These are phyloP conservation scores for Tiliacea citrago DNA, from an alignment of 2,888 invertebrate species.

Conservation along the genomic window DNA sequence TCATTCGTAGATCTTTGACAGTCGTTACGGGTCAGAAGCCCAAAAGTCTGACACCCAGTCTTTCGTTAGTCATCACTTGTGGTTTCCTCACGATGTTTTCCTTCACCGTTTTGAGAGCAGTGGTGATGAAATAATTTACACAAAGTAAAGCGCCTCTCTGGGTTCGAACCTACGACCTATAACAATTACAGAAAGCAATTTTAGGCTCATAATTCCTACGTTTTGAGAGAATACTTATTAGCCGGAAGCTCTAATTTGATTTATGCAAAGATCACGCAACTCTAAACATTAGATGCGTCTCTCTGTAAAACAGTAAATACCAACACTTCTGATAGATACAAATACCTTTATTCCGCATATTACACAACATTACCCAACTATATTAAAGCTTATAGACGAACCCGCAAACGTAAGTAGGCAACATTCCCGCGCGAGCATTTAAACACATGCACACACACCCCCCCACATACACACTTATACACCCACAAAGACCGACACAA, in stretches of 20 bases:
- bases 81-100: too few relatives aligned
- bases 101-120: too few relatives aligned
- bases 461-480: conserved; percentile 33
- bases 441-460: conserved; percentile 39
- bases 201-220: not conserved
- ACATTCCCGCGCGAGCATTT: conserved; percentile 58
- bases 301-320: conserved; percentile 11
- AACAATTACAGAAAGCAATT: not conserved
- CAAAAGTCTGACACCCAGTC: not conserved
- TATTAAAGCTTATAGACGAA: conserved; percentile 54
- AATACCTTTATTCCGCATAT: conserved; percentile 41
- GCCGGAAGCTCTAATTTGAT: not conserved
- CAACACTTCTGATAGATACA: conserved; percentile 16
- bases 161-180: too few relatives aligned
- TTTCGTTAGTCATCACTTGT: too few relatives aligned
- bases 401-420: conserved; percentile 59
- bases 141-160: too few relatives aligned
- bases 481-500: conserved; percentile 69
- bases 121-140: too few relatives aligned
- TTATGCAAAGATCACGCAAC: not conserved
- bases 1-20: not conserved
- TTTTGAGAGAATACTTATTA: not conserved
- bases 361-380: conserved; percentile 44
- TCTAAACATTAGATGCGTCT: not conserved
- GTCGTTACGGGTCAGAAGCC: not conserved